These are phyloP conservation scores for Chionomys nivalis DNA, from an alignment of 2,113 vertebrate genomes.

Conservation along the genomic window DNA sequence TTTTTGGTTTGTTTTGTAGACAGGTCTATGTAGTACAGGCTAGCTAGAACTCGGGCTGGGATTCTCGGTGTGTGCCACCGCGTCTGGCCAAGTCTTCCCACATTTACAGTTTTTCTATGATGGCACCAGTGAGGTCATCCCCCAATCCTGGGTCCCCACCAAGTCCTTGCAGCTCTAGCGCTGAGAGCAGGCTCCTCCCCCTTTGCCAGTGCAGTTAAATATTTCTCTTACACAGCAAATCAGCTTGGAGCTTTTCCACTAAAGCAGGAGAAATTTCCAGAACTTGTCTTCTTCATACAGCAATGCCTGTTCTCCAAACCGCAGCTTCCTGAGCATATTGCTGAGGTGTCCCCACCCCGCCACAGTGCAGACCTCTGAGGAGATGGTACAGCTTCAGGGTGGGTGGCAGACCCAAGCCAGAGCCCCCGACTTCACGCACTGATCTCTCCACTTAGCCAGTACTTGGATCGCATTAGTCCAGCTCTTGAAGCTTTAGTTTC, in stretches of 20 bases:
- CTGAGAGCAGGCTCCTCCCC: background rate
- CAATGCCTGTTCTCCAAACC: background rate
- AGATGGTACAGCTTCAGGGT: background rate
- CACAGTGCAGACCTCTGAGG: background rate
- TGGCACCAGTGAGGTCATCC: background rate
- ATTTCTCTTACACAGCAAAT: background rate
- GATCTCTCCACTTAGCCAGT: background rate
- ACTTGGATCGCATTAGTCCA: background rate
- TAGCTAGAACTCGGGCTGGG: background rate
- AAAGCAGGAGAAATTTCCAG: background rate
- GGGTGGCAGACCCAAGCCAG: background rate
- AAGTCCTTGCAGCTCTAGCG: background rate
- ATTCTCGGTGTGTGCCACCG: background rate
- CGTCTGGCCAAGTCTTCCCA: background rate
- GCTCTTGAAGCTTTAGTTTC: background rate
- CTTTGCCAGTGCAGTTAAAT: background rate
- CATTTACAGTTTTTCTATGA: background rate
- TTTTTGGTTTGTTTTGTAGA: background rate
- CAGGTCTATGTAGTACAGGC: background rate
- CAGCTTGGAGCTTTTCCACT: background rate
- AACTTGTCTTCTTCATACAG: background rate
- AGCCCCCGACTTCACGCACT: background rate
- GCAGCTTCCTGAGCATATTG: background rate
- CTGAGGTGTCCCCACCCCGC: too few relatives aligned
- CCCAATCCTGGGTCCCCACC: background rate